Conservation (phyloP, 2,888 invertebrate species). For the Polylopha cassiicola region DNA sequence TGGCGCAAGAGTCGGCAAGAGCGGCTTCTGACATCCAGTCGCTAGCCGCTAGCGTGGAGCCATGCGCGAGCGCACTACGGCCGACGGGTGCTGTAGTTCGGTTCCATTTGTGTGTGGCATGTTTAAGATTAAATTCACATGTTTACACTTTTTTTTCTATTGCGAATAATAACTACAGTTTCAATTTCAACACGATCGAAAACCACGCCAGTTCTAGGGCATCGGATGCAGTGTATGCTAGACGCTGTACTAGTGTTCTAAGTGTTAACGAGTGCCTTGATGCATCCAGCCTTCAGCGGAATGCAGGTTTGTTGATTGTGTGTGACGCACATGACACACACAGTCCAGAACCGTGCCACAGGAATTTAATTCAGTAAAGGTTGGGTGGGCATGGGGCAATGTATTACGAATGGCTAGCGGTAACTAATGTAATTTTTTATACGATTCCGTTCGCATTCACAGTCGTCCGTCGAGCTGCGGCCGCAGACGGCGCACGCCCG, state of each 20-base stretch:
- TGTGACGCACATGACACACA: conserved; percentile 46
- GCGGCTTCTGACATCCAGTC: too few species aligned
- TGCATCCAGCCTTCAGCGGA: conserved; percentile 71
- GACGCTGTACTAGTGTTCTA: conserved; percentile 21
- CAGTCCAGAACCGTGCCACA: conserved; percentile 29
- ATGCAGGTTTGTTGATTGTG: conserved; percentile 66
- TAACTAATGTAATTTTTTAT: conserved; percentile 37
- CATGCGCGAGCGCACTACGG: too few species aligned
- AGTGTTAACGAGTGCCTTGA: conserved; percentile 74
- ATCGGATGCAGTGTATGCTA: conserved; percentile 18
- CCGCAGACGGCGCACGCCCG: conserved; percentile 23
- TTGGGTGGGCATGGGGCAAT: conserved; percentile 32
- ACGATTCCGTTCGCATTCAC: conserved; percentile 28
- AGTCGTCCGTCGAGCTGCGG: conserved; percentile 26
- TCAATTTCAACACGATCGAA: conserved; percentile 8
- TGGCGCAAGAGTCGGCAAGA: too few species aligned
- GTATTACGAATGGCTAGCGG: conserved; percentile 40
- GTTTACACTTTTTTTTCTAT: conserved; percentile 7
- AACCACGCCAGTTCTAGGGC: conserved; percentile 11
- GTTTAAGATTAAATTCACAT: too few species aligned
- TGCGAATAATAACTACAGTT: conserved; percentile 7
- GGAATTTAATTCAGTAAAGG: conserved; percentile 27
- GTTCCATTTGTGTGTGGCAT: too few species aligned
- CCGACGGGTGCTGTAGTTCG: too few species aligned
- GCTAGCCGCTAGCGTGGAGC: too few species aligned